Percentiles rank a stretch among this genome's conserved stretches.
phyloP scores from a whole-genome alignment of 2,888 invertebrate species.

The Parnassius orleans region DNA sequence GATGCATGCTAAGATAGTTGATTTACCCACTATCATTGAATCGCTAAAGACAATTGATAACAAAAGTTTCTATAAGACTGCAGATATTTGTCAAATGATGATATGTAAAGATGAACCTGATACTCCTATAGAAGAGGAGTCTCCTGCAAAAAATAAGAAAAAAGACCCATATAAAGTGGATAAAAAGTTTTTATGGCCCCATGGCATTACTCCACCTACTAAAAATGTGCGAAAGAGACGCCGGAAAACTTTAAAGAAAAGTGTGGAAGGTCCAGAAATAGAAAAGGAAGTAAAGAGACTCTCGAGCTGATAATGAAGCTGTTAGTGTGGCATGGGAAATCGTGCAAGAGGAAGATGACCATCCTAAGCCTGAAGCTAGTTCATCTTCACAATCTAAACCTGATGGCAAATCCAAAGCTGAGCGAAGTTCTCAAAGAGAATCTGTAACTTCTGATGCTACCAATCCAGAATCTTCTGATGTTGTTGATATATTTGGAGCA shows the following conservation, averaged over 20 bases:
- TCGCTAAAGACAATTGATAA: constrained; percentile 97
- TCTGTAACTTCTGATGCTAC: constrained; percentile 33
- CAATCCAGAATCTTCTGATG: constrained; percentile 59
- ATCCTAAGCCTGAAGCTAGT: constrained; percentile 51
- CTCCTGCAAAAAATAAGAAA: constrained; percentile 89
- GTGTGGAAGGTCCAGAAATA: constrained; percentile 97
- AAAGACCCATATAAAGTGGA: constrained; percentile 91
- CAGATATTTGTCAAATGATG: constrained; percentile 96
- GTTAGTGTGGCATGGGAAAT: constrained; percentile 93
- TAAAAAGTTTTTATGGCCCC: constrained; percentile 96
- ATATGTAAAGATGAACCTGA: constrained; percentile 95
- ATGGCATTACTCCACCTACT: constrained; percentile 97
- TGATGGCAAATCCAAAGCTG: constrained; percentile 60
- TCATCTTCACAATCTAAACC: constrained; percentile 42
- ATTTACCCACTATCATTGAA: constrained; percentile 95
- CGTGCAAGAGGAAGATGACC: constrained; percentile 92
- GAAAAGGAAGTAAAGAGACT: constrained; percentile 98
- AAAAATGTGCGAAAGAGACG: constrained; percentile 97
- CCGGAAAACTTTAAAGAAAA: constrained; percentile 97
- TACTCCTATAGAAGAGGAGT: constrained; percentile 88
- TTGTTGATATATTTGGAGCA: constrained; percentile 93
- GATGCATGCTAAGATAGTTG: constrained; percentile 93
- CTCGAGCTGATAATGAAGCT: constrained; percentile 96
- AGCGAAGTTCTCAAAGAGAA: constrained; percentile 37
- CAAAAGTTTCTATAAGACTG: constrained; percentile 98